Evolutionary conservation across 2,113 vertebrate species (phyloP), one percentile per base, ranked within the genome.

Genomic region (Alces alces): DNA sequence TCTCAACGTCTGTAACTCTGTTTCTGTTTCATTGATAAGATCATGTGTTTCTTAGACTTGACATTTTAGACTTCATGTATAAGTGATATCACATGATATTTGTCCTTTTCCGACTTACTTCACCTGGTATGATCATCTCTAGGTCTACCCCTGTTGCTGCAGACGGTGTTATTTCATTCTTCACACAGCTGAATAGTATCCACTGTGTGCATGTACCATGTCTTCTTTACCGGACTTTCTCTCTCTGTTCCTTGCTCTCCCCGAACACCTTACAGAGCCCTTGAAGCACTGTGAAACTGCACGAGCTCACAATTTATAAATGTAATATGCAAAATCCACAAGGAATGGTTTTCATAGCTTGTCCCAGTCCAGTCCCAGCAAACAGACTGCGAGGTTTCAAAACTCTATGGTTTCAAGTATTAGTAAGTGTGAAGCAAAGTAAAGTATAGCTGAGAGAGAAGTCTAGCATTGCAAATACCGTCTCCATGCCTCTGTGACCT

Each of bases 161-260:
- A 28, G 39, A 45, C 4, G 73, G 25, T 7, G 6, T 28, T 8
- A 5, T 16, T 45, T 16, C 7, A 1, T 5, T 8, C 73, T 16
- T 25, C 16, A 8, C 6, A 9, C 1, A 14, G 39, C 73, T 78
- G 39, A 28, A 13, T 5, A 9, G 25, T 16, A 4, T 78, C 73
- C 73, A 16, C 8, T 5, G 39, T 45, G 27, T 7, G 0, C 8
- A 2, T 45, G 23, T 2, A 15, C 25, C 13, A 0, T 25, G 7
- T 2, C 73, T 28, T 28, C 39, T 27, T 45, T 45, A 43, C 73
- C 16, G 39, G 39, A 45, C 3, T 2, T 14, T 9, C 73, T n/a
- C 7, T 45, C 33, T 79, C 76, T 78, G 7, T 6, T 61, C 19
- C 43, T 82, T 54, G n/a, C 55, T 86, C 60, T 87, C 55, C 39